Conservation (phyloP, 2,113 vertebrate species). For the Ctenodactylus gundi region DNA sequence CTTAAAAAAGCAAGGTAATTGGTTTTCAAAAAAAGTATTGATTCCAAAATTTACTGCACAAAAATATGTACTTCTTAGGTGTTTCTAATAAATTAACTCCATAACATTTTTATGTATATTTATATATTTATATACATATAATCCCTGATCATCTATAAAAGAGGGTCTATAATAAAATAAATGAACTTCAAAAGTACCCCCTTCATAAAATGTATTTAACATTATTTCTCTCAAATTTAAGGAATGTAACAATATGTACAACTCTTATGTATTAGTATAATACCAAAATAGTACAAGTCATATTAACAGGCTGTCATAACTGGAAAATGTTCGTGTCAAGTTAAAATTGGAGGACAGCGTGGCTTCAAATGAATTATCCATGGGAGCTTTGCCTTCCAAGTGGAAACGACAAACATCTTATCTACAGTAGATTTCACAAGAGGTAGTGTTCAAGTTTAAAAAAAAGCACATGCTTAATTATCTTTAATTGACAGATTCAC, state of each 20-base stretch:
- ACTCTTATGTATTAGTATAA: constrained; percentile 82
- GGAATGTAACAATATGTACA: constrained; percentile 89
- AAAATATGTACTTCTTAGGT: constrained; percentile 89
- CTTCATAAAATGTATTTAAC: constrained; percentile 89
- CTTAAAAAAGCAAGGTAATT: constrained; percentile 84
- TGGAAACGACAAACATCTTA: constrained; percentile 82
- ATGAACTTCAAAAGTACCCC: constrained; percentile 86
- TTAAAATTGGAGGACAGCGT: constrained; percentile 79
- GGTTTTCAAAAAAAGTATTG: constrained; percentile 83
- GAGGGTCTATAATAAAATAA: constrained; percentile 89
- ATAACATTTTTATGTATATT: constrained; percentile 84
- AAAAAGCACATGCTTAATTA: constrained; percentile 83
- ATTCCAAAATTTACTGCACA: constrained; percentile 88
- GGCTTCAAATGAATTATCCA: constrained; percentile 70
- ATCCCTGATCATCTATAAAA: constrained; percentile 90
- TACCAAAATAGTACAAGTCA: constrained; percentile 84
- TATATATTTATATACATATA: constrained; percentile 80
- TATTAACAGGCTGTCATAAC: constrained; percentile 77
- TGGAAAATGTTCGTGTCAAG: constrained; percentile 78
- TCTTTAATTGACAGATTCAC: constrained; percentile 76
- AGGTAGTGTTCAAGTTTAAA: constrained; percentile 87
- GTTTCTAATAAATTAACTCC: constrained; percentile 90
- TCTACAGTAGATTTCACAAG: constrained; percentile 95
- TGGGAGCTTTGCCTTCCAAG: constrained; percentile 78
- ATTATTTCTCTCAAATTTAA: constrained; percentile 83